phyloP scores from a whole-genome alignment of 1,140 invertebrate species.

The Drosophila teissieri region DNA sequence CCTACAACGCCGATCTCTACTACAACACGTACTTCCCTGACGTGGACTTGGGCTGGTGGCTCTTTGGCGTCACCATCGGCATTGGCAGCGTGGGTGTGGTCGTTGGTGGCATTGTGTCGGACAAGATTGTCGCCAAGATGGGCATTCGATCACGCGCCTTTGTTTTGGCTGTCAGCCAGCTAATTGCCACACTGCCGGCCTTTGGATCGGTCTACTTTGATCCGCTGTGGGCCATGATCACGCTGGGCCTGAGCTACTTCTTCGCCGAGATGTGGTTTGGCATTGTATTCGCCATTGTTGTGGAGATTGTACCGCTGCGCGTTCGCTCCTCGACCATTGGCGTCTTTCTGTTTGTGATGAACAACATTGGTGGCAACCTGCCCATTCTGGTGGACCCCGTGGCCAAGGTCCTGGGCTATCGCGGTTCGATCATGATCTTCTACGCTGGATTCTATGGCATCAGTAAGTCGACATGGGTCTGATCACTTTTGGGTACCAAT shows the following conservation, averaged over 20 bases:
- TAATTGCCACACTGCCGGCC: slow-evolving; percentile 94
- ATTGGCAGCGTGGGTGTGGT: slow-evolving; percentile 95
- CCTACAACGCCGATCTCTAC: slow-evolving; percentile 95
- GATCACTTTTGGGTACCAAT: not conserved
- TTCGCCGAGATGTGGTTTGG: slow-evolving; percentile 97
- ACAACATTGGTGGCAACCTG: slow-evolving; percentile 96
- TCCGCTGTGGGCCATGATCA: slow-evolving; percentile 93
- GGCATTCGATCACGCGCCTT: slow-evolving; percentile 93
- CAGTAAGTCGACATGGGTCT: slow-evolving; percentile 85
- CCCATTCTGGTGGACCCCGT: slow-evolving; percentile 94
- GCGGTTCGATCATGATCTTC: slow-evolving; percentile 93
- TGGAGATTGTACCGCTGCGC: slow-evolving; percentile 93
- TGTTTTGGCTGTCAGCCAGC: slow-evolving; percentile 92
- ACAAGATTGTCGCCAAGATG: slow-evolving; percentile 94
- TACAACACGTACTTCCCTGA: slow-evolving; percentile 94
- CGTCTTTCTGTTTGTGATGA: slow-evolving; percentile 95
- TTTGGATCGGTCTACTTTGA: slow-evolving; percentile 94
- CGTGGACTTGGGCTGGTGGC: slow-evolving; percentile 94
- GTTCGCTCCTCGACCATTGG: slow-evolving; percentile 93
- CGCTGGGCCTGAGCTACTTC: slow-evolving; percentile 93
- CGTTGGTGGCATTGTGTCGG: slow-evolving; percentile 94
- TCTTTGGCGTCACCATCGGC: slow-evolving; percentile 93
- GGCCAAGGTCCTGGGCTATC: slow-evolving; percentile 91
- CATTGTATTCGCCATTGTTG: slow-evolving; percentile 94
- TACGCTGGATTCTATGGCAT: slow-evolving; percentile 94